Conservation (phyloP, 2,113 vertebrate species). For the Sciurus niger region DNA sequence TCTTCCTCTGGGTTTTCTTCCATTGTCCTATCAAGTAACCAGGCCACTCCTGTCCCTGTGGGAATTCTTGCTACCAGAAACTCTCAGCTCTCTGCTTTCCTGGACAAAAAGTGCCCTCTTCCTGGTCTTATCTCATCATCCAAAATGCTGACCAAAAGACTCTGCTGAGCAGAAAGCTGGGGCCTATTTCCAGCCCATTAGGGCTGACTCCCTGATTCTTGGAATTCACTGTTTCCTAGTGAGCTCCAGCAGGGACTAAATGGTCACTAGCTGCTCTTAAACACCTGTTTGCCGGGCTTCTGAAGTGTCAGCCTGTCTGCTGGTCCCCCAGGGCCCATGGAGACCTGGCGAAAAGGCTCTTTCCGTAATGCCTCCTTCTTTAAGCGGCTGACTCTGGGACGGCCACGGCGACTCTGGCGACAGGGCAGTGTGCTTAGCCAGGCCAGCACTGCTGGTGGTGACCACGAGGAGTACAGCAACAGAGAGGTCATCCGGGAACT, state of each 20-base stretch:
- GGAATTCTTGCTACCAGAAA: neutral
- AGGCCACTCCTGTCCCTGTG: conserved; percentile 51
- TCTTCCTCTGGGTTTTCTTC: conserved; percentile 36
- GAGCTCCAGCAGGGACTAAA: neutral
- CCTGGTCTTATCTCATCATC: neutral
- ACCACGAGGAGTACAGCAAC: conserved; percentile 84
- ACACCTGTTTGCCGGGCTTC: neutral
- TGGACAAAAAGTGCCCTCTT: neutral
- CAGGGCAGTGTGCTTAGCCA: conserved; percentile 81
- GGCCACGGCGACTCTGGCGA: conserved; percentile 67
- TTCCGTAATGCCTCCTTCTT: conserved; percentile 89
- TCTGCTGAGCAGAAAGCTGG: neutral
- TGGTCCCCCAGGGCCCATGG: conserved; percentile 82
- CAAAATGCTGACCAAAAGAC: neutral
- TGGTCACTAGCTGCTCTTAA: conserved; percentile 34
- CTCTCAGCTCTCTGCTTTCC: neutral
- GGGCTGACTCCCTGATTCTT: neutral
- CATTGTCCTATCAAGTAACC: conserved; percentile 47
- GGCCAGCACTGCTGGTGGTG: conserved; percentile 75
- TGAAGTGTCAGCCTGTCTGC: conserved; percentile 24
- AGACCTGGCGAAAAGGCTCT: conserved; percentile 89
- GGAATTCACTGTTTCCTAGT: neutral
- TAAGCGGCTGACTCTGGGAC: conserved; percentile 85
- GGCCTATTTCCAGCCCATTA: neutral
- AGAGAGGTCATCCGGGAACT: conserved; percentile 82